Evolutionary conservation across 2,888 invertebrate genomes (phyloP), one percentile per base, ranked within the genome.

Genomic region (Himalopsyche tibetana): DNA sequence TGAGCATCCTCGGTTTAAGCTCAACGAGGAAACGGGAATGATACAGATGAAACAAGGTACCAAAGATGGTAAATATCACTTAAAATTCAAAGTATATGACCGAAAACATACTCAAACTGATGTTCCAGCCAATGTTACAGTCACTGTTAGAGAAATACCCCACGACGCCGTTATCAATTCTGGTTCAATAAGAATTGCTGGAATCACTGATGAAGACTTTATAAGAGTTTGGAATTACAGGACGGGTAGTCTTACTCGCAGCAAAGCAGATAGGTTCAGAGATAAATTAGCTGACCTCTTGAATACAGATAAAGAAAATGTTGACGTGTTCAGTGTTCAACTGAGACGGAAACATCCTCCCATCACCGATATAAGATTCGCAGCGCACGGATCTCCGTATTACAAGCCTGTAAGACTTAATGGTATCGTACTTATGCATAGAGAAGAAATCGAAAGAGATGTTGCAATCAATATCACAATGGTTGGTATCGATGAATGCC

Each of bases 401-500:
- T 98, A 98, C 91, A 98, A 98, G 90, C 97, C 99, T 0, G 97
- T 98, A 9, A 95, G 98, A 91, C 94, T 99, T 89, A 98, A 99
- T 91, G 99, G 99, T 15, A 96, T 99, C 85, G 97, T 99, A 2
- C 92, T 98, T 80, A 97, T 98, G 96, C 97, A 98, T 91, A 94
- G 98, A 87, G 97, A 98, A 92, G 97, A 98, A 94, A 98, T 99
- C 90, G 98, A 98, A 92, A 95, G 96, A 90, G 96, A 96, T 88
- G 97, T 99, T n/a, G 98, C 98, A 79, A 97, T 99, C 88, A 98
- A 98, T 91, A 98, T 99, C 87, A 98, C 98, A 17, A 98, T 99
- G 98, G 98, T 99, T 28, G 99, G 99, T 88, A 99, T 99, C 89
- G 99, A 98, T 90, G 98, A 98, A 93, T 98, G 98, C 91, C 94